Conservation (phyloP, 2,888 invertebrate species). For the Eumacrocentrus americanus region DNA sequence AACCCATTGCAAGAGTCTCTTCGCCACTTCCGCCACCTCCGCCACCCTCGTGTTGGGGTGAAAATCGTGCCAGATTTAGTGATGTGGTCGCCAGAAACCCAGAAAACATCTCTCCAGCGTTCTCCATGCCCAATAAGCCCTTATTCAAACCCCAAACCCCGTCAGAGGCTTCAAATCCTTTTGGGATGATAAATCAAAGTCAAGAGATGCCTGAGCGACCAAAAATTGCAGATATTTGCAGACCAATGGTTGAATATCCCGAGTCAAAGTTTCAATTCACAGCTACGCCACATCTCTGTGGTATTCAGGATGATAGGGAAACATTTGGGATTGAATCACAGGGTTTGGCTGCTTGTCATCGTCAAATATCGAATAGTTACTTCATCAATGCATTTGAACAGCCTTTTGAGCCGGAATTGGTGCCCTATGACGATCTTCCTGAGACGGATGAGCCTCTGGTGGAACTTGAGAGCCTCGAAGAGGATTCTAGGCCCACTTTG, state of each 20-base stretch:
- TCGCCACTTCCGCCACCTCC: conserved; percentile 44
- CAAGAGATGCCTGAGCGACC: conserved; percentile 28
- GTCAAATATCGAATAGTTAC: conserved; percentile 48
- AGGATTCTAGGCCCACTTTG: conserved; percentile 48
- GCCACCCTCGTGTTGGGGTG: conserved; percentile 63
- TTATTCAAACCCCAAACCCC: conserved; percentile 36
- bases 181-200: conserved; percentile 29
- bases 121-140: conserved; percentile 42
- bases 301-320: conserved; percentile 35
- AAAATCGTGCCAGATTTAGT: conserved; percentile 67
- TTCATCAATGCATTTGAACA: conserved; percentile 55
- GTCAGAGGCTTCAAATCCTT: conserved; percentile 28
- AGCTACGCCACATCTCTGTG: conserved; percentile 17
- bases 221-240: conserved; percentile 24
- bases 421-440: conserved; percentile 58
- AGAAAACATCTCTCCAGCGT: conserved; percentile 48
- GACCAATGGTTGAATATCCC: conserved; percentile 28
- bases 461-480: conserved; percentile 52
- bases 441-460: conserved; percentile 56
- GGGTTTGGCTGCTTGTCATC: neutral
- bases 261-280: conserved; percentile 11
- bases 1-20: conserved; percentile 37
- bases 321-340: neutral
- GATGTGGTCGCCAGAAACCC: conserved; percentile 68
- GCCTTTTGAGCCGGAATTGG: conserved; percentile 55